Conservation (phyloP, 37 sponge, comb jelly and placozoan genomes). For the Tethya wilhelma region DNA sequence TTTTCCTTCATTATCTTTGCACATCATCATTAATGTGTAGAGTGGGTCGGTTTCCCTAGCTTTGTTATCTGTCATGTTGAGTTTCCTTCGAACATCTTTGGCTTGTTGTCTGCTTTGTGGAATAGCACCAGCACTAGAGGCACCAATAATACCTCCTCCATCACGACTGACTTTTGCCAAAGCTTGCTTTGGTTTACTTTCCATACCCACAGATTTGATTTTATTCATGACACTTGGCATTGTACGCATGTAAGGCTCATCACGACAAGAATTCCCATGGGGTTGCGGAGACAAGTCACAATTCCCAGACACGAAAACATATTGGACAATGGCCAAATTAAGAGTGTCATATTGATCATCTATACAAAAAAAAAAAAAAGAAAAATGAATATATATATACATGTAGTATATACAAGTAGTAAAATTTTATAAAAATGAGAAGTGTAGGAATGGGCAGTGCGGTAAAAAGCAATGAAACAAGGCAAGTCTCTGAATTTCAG, state of each 20-base stretch:
- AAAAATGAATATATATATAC: not conserved
- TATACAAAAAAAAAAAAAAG: not conserved
- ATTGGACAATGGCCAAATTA: constrained; percentile 26
- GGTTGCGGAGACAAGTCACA: not conserved
- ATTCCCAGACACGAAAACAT: not conserved
- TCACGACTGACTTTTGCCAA: not conserved
- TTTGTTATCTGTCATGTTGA: not conserved
- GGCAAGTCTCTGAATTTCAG: too few relatives aligned
- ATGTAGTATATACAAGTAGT: too few relatives aligned
- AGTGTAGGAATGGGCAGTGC: too few relatives aligned
- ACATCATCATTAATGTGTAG: constrained; percentile 34
- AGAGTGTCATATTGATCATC: not conserved
- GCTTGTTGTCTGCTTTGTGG: constrained; percentile 31
- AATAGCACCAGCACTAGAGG: constrained; percentile 1
- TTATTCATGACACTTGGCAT: constrained; percentile 22
- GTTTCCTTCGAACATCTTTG: constrained; percentile 1
- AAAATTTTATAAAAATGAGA: too few relatives aligned
- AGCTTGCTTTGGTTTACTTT: constrained; percentile 6
- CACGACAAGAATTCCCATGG: constrained; percentile 16
- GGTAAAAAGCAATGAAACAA: too few relatives aligned
- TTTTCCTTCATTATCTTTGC: constrained; percentile 30
- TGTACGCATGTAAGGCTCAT: constrained; percentile 8
- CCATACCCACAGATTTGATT: not conserved
- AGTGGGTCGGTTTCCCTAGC: too few relatives aligned
- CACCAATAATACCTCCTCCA: constrained; percentile 1